These are phyloP conservation scores for Menidia beryllina DNA, from an alignment of 2,113 vertebrate genomes.

Conservation along the genomic window DNA sequence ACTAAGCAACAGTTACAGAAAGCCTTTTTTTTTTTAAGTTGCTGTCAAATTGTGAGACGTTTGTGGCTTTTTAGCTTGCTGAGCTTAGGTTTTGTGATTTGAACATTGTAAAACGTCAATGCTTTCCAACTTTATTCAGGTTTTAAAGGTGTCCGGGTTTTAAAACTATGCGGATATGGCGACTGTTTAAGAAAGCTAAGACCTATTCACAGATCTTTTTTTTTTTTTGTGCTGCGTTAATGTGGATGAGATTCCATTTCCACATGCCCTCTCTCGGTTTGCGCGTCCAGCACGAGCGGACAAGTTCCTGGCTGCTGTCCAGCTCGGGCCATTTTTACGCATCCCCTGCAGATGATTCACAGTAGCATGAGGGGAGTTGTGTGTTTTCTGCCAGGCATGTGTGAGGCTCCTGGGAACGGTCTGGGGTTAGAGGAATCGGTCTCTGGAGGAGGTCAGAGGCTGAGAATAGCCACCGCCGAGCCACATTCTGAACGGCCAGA, in stretches of 20 bases:
- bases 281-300: slow-evolving; percentile 31
- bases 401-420: slow-evolving; percentile 37
- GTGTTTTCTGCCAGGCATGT: slow-evolving; percentile 69
- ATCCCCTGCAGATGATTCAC: slow-evolving; percentile 46
- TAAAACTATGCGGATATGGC: no score
- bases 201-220: no score
- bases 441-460: not conserved
- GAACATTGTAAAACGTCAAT: no score
- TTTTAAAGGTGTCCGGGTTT: no score
- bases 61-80: no score
- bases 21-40: no score
- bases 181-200: no score
- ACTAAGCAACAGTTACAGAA: no score
- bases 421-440: not conserved
- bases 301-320: slow-evolving; percentile 46
- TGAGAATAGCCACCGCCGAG: not conserved
- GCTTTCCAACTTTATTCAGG: no score
- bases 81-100: no score
- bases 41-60: no score
- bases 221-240: no score
- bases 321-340: slow-evolving; percentile 8
- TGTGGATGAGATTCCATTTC: not conserved
- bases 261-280: not conserved
- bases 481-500: not conserved
- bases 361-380: slow-evolving; percentile 56